Conservation (phyloP, 2,797 vertebrate species). For the Pseudochaenichthys georgianus region DNA sequence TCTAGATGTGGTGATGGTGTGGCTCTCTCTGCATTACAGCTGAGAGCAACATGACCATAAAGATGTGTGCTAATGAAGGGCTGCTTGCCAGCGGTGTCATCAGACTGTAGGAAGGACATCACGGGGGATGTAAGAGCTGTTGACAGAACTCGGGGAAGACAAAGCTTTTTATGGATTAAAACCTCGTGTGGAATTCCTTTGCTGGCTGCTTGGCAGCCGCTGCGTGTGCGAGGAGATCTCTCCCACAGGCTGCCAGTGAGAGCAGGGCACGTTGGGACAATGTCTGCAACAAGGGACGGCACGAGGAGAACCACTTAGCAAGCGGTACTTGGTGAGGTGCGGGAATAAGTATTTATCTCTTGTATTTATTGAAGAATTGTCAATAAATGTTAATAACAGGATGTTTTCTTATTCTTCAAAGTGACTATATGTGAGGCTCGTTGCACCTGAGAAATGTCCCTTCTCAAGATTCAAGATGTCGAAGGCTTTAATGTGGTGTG, state of each 20-base stretch:
- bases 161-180: constrained; percentile 45
- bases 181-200: constrained; percentile 27
- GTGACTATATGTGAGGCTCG: too few species aligned
- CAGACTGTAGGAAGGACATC: constrained; percentile 23
- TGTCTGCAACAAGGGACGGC: constrained; percentile 19
- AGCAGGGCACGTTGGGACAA: constrained; percentile 1
- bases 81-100: constrained; percentile 43
- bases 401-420: too few species aligned
- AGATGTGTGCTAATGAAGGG: constrained; percentile 18
- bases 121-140: constrained; percentile 33
- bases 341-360: not conserved
- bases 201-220: constrained; percentile 17
- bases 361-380: too few species aligned
- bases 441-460: too few species aligned
- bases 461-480: too few species aligned
- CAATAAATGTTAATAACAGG: too few species aligned
- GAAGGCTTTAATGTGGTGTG: too few species aligned
- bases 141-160: constrained; percentile 39
- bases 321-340: not conserved
- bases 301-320: constrained; percentile 3
- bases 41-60: constrained; percentile 20
- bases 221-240: constrained; percentile 18
- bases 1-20: not conserved
- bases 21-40: not conserved
- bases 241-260: constrained; percentile 19